Conservation (phyloP, 2,888 invertebrate species). For the Ochropacha duplaris region DNA sequence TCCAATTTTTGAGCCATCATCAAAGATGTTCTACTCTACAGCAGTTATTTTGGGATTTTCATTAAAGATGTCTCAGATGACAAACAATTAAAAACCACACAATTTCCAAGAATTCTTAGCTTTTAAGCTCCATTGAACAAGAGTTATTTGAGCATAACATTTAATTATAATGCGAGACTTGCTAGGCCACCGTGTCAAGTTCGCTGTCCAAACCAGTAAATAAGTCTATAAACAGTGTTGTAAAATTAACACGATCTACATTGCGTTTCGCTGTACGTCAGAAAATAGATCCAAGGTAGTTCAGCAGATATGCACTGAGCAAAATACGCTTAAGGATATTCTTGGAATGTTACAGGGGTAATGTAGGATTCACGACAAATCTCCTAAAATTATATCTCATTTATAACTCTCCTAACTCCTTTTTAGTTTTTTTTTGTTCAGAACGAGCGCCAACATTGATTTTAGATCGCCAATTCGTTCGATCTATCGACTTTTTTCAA, state of each 20-base stretch:
- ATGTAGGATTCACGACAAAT: no score
- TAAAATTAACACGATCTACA: conserved; percentile 30
- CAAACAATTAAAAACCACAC: no score
- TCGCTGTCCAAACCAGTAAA: conserved; percentile 38
- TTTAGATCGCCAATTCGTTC: not conserved
- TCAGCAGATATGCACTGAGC: not conserved
- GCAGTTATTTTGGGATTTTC: no score
- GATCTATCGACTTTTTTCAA: not conserved
- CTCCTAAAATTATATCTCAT: no score
- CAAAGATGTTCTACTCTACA: no score
- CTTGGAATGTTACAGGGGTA: no score
- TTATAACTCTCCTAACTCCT: no score
- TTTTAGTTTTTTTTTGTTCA: no score
- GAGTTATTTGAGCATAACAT: not conserved
- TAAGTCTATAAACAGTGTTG: conserved; percentile 37
- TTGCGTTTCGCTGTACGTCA: conserved; percentile 13
- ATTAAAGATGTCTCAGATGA: no score
- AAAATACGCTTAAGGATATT: no score
- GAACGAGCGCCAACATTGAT: not conserved
- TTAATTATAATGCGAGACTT: not conserved
- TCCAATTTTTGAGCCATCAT: no score
- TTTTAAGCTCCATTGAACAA: not conserved
- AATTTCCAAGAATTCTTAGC: not conserved
- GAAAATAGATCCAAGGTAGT: conserved; percentile 29
- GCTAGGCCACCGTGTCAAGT: conserved; percentile 48